phyloP scores from a whole-genome alignment of 1,140 invertebrate species.

The Drosophila varians region DNA sequence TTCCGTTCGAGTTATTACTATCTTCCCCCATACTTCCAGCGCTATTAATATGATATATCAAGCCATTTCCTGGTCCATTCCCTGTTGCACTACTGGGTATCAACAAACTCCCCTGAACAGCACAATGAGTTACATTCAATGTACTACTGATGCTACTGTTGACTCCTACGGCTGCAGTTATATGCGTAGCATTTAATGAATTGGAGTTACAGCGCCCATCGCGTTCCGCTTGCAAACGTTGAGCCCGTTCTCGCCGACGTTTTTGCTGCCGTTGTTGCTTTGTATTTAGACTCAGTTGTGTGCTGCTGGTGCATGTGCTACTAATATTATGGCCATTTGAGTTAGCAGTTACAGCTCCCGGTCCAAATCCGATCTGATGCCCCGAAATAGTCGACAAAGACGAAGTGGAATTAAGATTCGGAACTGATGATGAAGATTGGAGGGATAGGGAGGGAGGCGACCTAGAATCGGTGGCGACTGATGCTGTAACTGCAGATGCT shows the following conservation, averaged over 20 bases:
- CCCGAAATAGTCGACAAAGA: conserved; percentile 9
- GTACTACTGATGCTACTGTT: conserved; percentile 83
- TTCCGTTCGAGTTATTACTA: conserved; percentile 81
- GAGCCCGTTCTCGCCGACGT: conserved; percentile 92
- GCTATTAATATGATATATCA: conserved; percentile 75
- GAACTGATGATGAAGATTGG: conserved; percentile 8
- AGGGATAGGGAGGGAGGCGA: conserved; percentile 32
- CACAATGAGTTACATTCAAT: conserved; percentile 72
- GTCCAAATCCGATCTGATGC: conserved; percentile 24
- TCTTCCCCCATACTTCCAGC: conserved; percentile 81
- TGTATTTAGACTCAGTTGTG: conserved; percentile 68
- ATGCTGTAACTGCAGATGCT: conserved; percentile 30
- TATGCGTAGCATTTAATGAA: conserved; percentile 44
- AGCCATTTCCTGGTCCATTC: conserved; percentile 76
- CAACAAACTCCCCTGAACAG: conserved; percentile 6
- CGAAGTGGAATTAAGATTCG: background rate
- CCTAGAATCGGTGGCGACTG: conserved; percentile 30
- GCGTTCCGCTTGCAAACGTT: conserved; percentile 92
- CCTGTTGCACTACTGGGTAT: conserved; percentile 50
- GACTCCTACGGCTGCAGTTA: conserved; percentile 42
- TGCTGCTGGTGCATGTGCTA: conserved; percentile 42
- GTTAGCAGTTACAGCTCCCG: conserved; percentile 10
- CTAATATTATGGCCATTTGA: conserved; percentile 54
- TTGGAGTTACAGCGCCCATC: conserved; percentile 68
- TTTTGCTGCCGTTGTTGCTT: conserved; percentile 92